phyloP scores from a whole-genome alignment of 2,113 vertebrate genomes.

The Felis catus region DNA sequence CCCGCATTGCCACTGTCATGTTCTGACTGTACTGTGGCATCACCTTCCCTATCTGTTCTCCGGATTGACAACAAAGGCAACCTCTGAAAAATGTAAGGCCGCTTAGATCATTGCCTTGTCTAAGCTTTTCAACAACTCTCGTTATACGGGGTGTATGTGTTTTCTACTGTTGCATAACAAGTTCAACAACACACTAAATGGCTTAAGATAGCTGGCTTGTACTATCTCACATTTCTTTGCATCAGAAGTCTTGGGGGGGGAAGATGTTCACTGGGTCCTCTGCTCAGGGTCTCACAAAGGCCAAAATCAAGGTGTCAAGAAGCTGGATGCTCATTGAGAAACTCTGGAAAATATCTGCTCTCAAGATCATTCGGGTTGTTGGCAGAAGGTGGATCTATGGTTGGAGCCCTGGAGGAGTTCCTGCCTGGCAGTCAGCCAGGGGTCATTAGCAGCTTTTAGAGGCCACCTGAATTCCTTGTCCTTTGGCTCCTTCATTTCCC shows the following conservation, averaged over 20 bases:
- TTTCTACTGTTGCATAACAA: neutral
- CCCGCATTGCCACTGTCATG: fast-evolving
- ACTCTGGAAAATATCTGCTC: neutral
- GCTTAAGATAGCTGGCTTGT: neutral
- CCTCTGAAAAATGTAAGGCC: neutral
- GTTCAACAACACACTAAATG: neutral
- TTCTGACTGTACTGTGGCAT: neutral
- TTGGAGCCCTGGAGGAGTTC: neutral
- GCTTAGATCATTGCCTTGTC: neutral
- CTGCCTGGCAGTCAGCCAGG: neutral
- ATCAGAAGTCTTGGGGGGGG: neutral
- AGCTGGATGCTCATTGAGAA: neutral
- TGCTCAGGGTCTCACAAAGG: neutral
- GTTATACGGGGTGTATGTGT: neutral
- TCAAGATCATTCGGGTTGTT: neutral
- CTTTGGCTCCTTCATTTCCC: neutral
- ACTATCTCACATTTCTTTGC: neutral
- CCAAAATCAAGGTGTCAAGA: neutral
- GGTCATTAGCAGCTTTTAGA: neutral
- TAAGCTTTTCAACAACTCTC: neutral
- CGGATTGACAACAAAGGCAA: neutral
- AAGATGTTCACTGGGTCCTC: neutral
- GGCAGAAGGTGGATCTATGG: neutral
- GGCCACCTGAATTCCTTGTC: neutral
- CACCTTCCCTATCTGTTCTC: neutral